Conservation (phyloP, 1,140 invertebrate genomes). For the Linepithema humile region DNA sequence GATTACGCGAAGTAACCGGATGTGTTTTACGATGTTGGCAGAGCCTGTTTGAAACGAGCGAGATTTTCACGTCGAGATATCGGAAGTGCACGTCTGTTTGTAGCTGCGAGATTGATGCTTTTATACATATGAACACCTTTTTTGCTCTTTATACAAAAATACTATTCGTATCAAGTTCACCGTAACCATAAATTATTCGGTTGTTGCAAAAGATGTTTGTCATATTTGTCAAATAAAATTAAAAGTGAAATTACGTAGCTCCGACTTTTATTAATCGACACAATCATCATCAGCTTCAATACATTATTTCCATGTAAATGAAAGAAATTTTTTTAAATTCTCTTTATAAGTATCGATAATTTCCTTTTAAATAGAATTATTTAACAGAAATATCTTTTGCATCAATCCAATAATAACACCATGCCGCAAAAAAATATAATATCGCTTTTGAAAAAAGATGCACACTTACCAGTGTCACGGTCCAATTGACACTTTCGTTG, state of each 20-base stretch:
- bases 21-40: not conserved
- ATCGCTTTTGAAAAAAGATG: not conserved
- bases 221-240: not conserved
- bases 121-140: constrained; percentile 21
- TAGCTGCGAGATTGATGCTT: constrained; percentile 11
- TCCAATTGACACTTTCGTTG: constrained; percentile 5
- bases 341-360: not conserved
- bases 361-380: not conserved
- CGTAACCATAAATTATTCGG: not conserved
- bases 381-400: not conserved
- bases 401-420: not conserved
- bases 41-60: not conserved
- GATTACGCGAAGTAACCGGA: not conserved
- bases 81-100: constrained; percentile 13
- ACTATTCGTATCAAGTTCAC: too few relatives aligned
- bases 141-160: not conserved
- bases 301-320: not conserved
- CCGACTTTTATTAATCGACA: not conserved
- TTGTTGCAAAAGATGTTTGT: not conserved
- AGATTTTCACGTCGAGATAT: constrained; percentile 45
- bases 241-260: not conserved
- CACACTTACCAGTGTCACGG: not conserved
- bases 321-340: not conserved
- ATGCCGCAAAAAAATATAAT: not conserved
- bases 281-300: not conserved